Base-by-base conservation (phyloP, 64 coral and sea anemone species). In the Pocillopora verrucosa region DNA sequence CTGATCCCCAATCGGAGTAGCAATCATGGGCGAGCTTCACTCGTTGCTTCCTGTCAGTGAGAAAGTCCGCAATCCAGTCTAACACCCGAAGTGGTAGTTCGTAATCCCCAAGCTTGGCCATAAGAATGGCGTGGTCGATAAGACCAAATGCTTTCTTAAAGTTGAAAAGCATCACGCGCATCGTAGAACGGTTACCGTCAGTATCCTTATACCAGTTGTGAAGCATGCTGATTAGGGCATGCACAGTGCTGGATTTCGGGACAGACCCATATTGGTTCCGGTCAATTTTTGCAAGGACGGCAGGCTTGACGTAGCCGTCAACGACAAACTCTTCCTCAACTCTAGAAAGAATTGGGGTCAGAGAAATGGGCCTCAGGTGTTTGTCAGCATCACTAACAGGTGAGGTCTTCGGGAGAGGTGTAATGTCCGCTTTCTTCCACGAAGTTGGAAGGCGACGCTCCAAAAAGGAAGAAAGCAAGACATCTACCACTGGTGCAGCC, bases 1-100 rank as follows among this genome's bases (percentile, higher is more conserved):
- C 83, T 36, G 30, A 61, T 69, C 64, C 58, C 90, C 83, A 92
- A 57, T 92, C 90, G 36, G 90, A 90, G 64, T 80, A 90, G 79
- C 88, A 90, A 36, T 90, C 0, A 22, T 81, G 76, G 76, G 19
- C 63, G 37, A 90, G 61, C 22, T 82, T 90, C 12, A 82, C 88
- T 81, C 88, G 79, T 81, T 90, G 76, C 26, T 90, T 57, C 37
- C 88, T 36, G 67, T 58, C 20, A 22, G 67, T 70, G 15, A 80
- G 58, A 60, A 82, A 90, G 25, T 67, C 68, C 30, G 34, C 20
- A 64, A 82, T 51, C 79, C 84, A 76, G 59, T 74, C 37, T 26
- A 74, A 34, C 36, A 76, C 74, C 72, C 51, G 58, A 56, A 24
- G 26, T 22, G 86, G 86, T 1, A 88, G 65, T 13, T 88, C 65